Evolutionary conservation across 2,113 vertebrate species (phyloP).

Genomic region (Anas platyrhynchos): DNA sequence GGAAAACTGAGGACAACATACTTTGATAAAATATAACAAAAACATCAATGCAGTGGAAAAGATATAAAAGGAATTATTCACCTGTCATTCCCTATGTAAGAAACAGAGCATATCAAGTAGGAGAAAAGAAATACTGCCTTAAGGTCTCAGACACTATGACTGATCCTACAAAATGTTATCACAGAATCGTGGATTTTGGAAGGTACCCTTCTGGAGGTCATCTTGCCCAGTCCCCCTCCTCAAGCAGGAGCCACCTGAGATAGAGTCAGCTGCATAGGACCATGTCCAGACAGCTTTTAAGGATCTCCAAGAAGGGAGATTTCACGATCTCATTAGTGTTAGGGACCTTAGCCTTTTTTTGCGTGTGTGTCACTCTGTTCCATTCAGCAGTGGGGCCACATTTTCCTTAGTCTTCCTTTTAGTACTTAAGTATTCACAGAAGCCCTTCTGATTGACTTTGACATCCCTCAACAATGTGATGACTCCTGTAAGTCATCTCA

Average conservation of each 20-base stretch:
- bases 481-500: not conserved
- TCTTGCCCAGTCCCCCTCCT: not conserved
- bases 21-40: not conserved
- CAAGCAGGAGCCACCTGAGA: not conserved
- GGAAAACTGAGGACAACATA: not conserved
- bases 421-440: not conserved
- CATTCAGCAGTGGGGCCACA: not conserved
- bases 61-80: not conserved
- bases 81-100: not conserved
- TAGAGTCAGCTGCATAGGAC: not conserved
- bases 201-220: not conserved
- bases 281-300: fast-evolving
- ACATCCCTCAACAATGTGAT: not conserved
- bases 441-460: not conserved
- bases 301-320: not conserved
- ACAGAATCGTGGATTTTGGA: too few relatives aligned
- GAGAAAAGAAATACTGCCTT: not conserved
- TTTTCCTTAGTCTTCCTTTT: not conserved
- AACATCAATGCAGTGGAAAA: not conserved
- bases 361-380: not conserved
- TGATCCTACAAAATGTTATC: not conserved
- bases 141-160: not conserved
- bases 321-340: not conserved
- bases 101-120: not conserved
- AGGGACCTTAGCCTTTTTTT: not conserved